Evolutionary conservation across 2,113 vertebrate genomes (phyloP), one percentile per base, ranked within the genome.

Genomic region (Spea bombifrons): DNA sequence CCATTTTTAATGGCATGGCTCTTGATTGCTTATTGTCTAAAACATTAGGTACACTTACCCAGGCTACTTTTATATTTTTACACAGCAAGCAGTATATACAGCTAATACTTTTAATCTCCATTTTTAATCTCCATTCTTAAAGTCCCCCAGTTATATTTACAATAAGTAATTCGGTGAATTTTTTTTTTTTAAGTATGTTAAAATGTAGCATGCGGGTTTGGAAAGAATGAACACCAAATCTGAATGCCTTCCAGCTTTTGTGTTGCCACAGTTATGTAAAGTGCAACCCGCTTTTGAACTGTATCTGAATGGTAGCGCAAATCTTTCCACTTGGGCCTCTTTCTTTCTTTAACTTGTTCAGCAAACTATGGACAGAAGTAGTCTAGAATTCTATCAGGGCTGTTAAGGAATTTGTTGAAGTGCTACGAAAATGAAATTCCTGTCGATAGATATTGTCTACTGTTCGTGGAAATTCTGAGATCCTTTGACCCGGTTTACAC

Each of bases 201-300:
- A 71, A 73, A 80, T 71, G n/a, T 70, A 74, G n/a, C 43, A 44
- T 74, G 53, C 45, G 55, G n/a, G 64, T 77, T 77, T 47, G 66
- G 16, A 69, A 69, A 63, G 66, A 45, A 61, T 30, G 8, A 53
- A 59, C 74, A 47, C 65, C 64, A 65, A 80, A 43, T 74, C 70
- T 73, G 44, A 66, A 79, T 73, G 43, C 49, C 47, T 66, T 52
- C 57, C 63, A 68, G 78, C 78, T 80, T 80, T 80, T 80, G 78
- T 80, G 49, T 46, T 66, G 44, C 61, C 47, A 59, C 71, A 71
- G 69, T 73, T 80, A 80, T 80, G 65, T 68, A 80, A 74, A 80
- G 74, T 74, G 78, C 71, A 50, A 57, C 17, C 71, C 65, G 70
- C 78, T 80, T 80, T 80, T 80, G 78, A 74, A 73, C 78, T 80